phyloP scores from a whole-genome alignment of 1,140 invertebrate genomes.

The Cylas formicarius region DNA sequence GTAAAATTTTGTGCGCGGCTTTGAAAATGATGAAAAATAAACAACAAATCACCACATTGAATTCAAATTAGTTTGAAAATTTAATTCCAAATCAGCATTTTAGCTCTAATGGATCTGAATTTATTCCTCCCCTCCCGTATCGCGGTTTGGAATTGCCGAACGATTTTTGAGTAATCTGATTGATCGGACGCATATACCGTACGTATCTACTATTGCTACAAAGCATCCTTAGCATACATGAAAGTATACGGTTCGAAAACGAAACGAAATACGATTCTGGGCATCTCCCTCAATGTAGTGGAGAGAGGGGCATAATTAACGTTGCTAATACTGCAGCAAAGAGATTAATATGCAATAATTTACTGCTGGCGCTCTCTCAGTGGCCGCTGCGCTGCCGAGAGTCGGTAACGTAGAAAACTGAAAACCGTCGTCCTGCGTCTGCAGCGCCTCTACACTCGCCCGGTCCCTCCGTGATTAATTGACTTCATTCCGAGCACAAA shows the following conservation, averaged over 20 bases:
- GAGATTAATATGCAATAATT: slow-evolving; percentile 45
- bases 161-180: no score
- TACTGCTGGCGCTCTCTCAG: slow-evolving; percentile 36
- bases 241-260: no score
- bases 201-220: no score
- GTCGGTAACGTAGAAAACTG: slow-evolving; percentile 38
- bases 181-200: no score
- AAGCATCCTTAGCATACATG: no score
- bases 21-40: no score
- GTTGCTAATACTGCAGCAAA: slow-evolving; percentile 43
- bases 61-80: no score
- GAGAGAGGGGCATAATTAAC: slow-evolving; percentile 41
- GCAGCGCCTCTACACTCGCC: slow-evolving; percentile 29
- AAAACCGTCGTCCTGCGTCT: no score
- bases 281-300: slow-evolving; percentile 39
- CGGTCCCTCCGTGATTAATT: slow-evolving; percentile 38
- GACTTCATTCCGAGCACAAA: slow-evolving; percentile 42
- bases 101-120: not conserved
- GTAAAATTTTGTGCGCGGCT: no score
- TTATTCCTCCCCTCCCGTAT: not conserved
- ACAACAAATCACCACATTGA: no score
- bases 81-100: no score
- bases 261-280: slow-evolving; percentile 10
- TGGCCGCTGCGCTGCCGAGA: slow-evolving; percentile 23
- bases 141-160: no score